These are phyloP conservation scores for Habroteleia sp. DNA, from an alignment of 2,888 invertebrate species.

Conservation along the genomic window DNA sequence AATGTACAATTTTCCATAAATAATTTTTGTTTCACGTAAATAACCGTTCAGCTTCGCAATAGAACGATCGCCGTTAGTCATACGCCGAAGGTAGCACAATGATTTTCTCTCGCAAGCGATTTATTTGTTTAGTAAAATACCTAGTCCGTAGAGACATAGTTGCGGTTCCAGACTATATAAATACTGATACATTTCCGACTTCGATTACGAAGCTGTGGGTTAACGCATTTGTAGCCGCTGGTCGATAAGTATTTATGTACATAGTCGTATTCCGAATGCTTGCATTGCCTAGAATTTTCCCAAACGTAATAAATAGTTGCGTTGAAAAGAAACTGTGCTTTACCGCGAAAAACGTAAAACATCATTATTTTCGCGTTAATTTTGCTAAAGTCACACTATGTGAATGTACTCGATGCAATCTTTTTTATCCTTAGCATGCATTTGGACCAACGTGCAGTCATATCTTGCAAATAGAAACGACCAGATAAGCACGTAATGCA, in stretches of 20 bases:
- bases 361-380: conserved; percentile 49
- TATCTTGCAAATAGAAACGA: conserved; percentile 23
- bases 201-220: conserved; percentile 61
- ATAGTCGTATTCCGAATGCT: conserved; percentile 36
- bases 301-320: conserved; percentile 48
- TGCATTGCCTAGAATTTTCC: conserved; percentile 33
- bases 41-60: conserved; percentile 29
- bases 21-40: conserved; percentile 41
- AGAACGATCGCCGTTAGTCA: conserved; percentile 32
- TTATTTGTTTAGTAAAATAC: conserved; percentile 59
- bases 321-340: conserved; percentile 37
- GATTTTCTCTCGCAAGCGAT: conserved; percentile 55
- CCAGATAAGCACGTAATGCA: conserved; percentile 16
- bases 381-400: conserved; percentile 30
- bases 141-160: conserved; percentile 58
- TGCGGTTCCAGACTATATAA: conserved; percentile 60
- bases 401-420: background rate
- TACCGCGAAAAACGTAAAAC: conserved; percentile 46
- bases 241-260: conserved; percentile 64
- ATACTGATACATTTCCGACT: conserved; percentile 63
- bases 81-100: conserved; percentile 35
- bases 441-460: conserved; percentile 2
- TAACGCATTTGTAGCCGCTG: conserved; percentile 52
- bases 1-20: conserved; percentile 46
- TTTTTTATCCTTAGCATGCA: too few species aligned